Conservation (phyloP, 2,797 vertebrate genomes). For the Gymnodraco acuticeps region DNA sequence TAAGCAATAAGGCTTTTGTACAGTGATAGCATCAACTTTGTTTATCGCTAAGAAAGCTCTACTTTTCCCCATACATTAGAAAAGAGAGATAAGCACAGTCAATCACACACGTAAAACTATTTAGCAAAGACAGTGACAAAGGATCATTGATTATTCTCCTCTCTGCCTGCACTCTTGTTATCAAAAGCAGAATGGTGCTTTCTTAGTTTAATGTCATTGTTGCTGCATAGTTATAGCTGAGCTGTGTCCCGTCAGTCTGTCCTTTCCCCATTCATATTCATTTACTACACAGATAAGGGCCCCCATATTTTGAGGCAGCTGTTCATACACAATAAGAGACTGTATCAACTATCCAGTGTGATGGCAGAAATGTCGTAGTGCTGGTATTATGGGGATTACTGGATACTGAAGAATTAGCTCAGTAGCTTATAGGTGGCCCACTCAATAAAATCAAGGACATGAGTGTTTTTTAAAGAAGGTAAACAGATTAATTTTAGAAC, state of each 20-base stretch:
- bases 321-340: constrained; percentile 50
- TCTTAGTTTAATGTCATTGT: constrained; percentile 61
- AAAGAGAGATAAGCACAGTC: constrained; percentile 37
- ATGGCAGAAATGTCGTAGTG: constrained; percentile 46
- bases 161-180: constrained; percentile 32
- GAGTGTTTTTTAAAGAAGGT: constrained; percentile 24
- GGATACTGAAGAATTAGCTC: constrained; percentile 39
- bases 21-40: constrained; percentile 14
- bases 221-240: constrained; percentile 63
- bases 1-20: constrained; percentile 32
- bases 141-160: constrained; percentile 61
- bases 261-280: constrained; percentile 45
- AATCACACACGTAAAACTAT: constrained; percentile 42
- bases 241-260: constrained; percentile 65
- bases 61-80: background rate
- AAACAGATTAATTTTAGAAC: constrained; percentile 35
- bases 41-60: constrained; percentile 32
- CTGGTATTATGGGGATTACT: constrained; percentile 54
- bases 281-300: constrained; percentile 60
- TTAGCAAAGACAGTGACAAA: constrained; percentile 33
- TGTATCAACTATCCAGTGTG: constrained; percentile 44
- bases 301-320: constrained; percentile 71
- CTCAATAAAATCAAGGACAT: constrained; percentile 37
- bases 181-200: constrained; percentile 50
- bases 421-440: constrained; percentile 31